phyloP scores from a whole-genome alignment of 2,797 vertebrate species.

The Ceryle rudis region DNA sequence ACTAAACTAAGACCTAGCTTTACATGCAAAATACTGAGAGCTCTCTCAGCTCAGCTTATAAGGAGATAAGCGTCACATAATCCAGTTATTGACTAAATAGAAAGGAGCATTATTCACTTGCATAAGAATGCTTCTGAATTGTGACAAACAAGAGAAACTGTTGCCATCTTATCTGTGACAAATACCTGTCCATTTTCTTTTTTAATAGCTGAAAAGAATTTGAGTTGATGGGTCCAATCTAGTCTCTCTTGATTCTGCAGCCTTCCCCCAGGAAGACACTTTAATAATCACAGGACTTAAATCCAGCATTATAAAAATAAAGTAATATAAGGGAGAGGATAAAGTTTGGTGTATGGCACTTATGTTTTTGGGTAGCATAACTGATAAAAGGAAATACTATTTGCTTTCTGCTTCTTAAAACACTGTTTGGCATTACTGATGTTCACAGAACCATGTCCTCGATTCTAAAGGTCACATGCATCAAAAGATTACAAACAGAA shows the following conservation, averaged over 20 bases:
- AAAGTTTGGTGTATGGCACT: not conserved
- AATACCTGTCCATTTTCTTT: not conserved
- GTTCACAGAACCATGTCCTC: not conserved
- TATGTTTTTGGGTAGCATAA: not conserved
- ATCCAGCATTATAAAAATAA: not conserved
- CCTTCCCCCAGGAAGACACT: not conserved
- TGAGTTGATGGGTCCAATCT: not conserved
- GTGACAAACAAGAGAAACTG: not conserved
- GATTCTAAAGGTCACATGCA: not conserved
- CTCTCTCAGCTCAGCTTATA: not conserved
- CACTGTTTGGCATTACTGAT: not conserved
- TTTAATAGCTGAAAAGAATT: not conserved
- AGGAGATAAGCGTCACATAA: not conserved
- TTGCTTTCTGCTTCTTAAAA: not conserved
- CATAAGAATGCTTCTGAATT: not conserved
- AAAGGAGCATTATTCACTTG: not conserved
- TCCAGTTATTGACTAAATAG: not conserved
- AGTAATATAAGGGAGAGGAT: not conserved
- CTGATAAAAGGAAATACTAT: not conserved
- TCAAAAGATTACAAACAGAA: not conserved
- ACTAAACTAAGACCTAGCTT: not conserved
- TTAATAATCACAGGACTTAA: not conserved
- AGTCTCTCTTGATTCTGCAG: not conserved
- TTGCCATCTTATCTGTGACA: not conserved
- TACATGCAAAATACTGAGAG: not conserved